Evolutionary conservation across 2,113 vertebrate genomes (phyloP), one percentile per base, ranked within the genome.

Genomic region (Mixornis gularis): DNA sequence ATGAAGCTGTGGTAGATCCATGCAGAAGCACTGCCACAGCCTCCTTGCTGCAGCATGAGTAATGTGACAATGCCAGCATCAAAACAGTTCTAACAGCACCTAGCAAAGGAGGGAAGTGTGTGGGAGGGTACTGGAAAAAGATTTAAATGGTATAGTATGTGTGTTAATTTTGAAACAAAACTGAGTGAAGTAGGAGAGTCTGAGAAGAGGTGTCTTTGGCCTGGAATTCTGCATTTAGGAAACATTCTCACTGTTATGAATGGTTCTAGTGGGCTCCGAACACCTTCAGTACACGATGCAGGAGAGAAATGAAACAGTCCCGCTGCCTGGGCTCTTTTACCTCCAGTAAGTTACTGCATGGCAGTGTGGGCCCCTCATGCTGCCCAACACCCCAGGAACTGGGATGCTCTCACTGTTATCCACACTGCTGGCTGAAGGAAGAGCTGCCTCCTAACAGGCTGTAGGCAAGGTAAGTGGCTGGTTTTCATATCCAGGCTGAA

Each of bases 21-120:
- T 10, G 16, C 22, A 38, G 70, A 80, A 74, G 46, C 18, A 17
- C 26, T 60, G 63, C 73, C 46, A 56, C 53, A 60, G 51, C 49
- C 26, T 76, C 66, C 53, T 85, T 87, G 59, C 79, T 93, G 88
- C 89, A 93, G 84, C 32, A 14, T 82, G 79, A 94, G 41, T 79
- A 87, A 91, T n/a, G 43, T 69, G 81, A 59, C 63, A 64, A 3
- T 0, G 1, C 52, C 82, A 58, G 65, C 90, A 71, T 82, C 53
- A 69, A 58, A 85, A 52, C 30, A 70, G 22, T 63, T 76, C 82
- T 94, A 79, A 79, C 80, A 71, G 73, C 65, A 64, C 40, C 44
- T 60, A 68, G 43, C 2, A 2, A 74, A 56, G 2, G 2, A 82
- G 76, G 53, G 66, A 87, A 72, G 21, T 55, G 29, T 55, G 79